Evolutionary conservation across 2,888 invertebrate species (phyloP), one percentile per base, ranked within the genome.

Genomic region (Meteorus cinctellus): DNA sequence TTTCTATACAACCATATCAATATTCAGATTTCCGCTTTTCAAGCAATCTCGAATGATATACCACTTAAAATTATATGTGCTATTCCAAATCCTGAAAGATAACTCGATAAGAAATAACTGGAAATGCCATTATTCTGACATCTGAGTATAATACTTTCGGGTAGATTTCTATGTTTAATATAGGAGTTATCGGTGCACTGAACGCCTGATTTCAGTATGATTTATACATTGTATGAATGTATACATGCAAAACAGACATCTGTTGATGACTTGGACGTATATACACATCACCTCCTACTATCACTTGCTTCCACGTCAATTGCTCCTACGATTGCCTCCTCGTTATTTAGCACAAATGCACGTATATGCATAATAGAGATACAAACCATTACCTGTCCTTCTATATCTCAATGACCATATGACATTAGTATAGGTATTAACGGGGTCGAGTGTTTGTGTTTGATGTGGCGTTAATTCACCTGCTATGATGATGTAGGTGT

Each of bases 151-250:
- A 31, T 27, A 27, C 62, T 8, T 62, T 24, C 24, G 24, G 24
- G 24, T 24, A 24, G 24, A 24, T 24, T 6, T 34, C 8, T 8
- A 14, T 45, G 12, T 19, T 68, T 27, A 27, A 27, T 8, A 16
- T 41, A 45, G 19, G n/a, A 62, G 2, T 36, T 24, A 70, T 41
- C 41, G 24, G 24, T 71, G 36, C n/a, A 29, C 55, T 16, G 4
- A 36, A 55, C 70, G 67, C 59, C 75, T 76, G 81, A 82, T 84
- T 82, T 79, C 84, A 84, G 83, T 85, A 84, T 85, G 86, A 86
- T 86, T 86, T 85, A 86, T 86, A 83, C 80, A 78, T 79, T 78
- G 81, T 82, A 80, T 84, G 83, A 80, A 79, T 80, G 82, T 79
- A 79, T 83, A 80, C 82, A 81, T 83, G 81, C 77, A 80, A 81